phyloP scores from a whole-genome alignment of 1,140 invertebrate species.

The Bursaphelenchus mucronatus region DNA sequence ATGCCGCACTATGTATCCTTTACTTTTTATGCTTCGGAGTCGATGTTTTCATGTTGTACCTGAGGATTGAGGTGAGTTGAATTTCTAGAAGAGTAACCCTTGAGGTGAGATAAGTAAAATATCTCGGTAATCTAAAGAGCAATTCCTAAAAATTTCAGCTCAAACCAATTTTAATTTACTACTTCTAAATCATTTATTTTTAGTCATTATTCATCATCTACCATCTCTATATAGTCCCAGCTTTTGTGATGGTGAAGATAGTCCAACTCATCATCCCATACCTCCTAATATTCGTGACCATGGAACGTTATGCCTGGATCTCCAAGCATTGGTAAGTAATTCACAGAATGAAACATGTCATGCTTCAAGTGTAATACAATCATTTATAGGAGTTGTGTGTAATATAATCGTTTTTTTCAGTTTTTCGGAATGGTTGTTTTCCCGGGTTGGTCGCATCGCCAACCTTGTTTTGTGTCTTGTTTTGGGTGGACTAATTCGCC shows the following conservation, averaged over 20 bases:
- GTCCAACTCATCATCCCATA: conserved; percentile 49
- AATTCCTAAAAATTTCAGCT: background rate
- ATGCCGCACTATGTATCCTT: conserved; percentile 47
- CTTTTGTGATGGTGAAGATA: conserved; percentile 38
- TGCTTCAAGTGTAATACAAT: too few relatives aligned
- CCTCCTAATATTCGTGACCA: conserved; percentile 50
- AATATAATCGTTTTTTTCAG: conserved; percentile 1
- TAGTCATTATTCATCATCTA: conserved; percentile 44
- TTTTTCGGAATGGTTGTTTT: conserved; percentile 17
- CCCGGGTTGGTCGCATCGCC: conserved; percentile 29
- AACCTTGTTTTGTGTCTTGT: conserved; percentile 33
- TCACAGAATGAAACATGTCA: too few relatives aligned
- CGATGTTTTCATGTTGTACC: conserved; percentile 49
- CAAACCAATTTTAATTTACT: too few relatives aligned
- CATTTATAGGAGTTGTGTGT: conserved; percentile 11
- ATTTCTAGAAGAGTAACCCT: background rate
- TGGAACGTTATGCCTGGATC: conserved; percentile 52
- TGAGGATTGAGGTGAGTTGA: conserved; percentile 15
- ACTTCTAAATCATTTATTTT: conserved; percentile 9
- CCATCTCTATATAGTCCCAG: conserved; percentile 43
- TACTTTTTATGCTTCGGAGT: conserved; percentile 56
- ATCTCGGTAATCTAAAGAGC: background rate
- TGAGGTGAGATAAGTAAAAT: background rate
- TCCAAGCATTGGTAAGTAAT: conserved; percentile 10
- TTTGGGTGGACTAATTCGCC: conserved; percentile 32